These are phyloP conservation scores for Ophiodon elongatus DNA, from an alignment of 2,113 vertebrate genomes.

Conservation along the genomic window DNA sequence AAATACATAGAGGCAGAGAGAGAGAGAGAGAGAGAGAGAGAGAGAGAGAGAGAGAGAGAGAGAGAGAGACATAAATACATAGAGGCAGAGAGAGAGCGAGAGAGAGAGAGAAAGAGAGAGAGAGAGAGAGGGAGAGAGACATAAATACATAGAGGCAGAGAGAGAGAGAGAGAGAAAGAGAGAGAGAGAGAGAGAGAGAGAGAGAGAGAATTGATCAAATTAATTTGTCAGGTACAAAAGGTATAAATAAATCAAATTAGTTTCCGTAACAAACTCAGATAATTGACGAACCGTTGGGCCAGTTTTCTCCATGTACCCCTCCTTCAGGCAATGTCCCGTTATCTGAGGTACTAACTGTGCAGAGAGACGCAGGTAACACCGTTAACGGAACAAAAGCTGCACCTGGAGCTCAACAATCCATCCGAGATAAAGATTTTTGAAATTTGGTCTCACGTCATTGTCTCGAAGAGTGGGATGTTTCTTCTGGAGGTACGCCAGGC, in stretches of 20 bases:
- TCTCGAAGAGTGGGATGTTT: constrained; percentile 86
- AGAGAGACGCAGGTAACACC: constrained; percentile 1
- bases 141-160: neutral
- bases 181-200: neutral
- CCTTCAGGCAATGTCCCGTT: constrained; percentile 88
- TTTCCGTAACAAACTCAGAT: neutral
- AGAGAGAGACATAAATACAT: neutral
- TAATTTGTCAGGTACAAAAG: neutral
- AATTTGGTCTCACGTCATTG: constrained; percentile 84
- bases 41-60: too few relatives aligned
- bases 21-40: neutral
- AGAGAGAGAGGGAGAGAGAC: neutral
- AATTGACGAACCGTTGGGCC: constrained; percentile 90
- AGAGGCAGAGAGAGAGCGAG: neutral
- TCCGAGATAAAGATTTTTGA: neutral
- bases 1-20: neutral
- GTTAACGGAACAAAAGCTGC: neutral
- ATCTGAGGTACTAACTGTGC: constrained; percentile 89
- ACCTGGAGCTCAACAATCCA: neutral
- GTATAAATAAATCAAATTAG: neutral
- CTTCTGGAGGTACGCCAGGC: constrained; percentile 88
- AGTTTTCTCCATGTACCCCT: constrained; percentile 97
- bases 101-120: too few relatives aligned
- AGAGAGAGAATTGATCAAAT: neutral
- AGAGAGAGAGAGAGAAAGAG: neutral